A percentile compares a stretch with the other conserved stretches of the same genome.
phyloP scores from a whole-genome alignment of 2,113 vertebrate species.

The Siniperca knerii region DNA sequence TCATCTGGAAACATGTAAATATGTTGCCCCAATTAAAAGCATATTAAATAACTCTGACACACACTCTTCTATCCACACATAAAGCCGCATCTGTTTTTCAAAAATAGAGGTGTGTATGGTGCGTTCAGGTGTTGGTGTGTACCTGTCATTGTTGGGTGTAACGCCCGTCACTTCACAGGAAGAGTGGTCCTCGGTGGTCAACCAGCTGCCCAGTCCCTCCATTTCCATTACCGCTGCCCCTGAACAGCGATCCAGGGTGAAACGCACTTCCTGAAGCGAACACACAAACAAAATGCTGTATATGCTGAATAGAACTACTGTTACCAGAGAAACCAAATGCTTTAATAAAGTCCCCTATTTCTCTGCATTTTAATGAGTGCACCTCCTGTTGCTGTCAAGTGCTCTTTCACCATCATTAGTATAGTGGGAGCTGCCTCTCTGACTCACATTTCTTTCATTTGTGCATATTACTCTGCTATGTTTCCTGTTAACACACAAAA shows the following conservation, averaged over 20 bases:
- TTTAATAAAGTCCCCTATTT: background rate
- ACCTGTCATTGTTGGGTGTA: slow-evolving; percentile 87
- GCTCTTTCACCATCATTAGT: background rate
- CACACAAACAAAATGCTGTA: background rate
- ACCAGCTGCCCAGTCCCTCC: slow-evolving; percentile 88
- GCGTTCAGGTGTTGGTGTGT: background rate
- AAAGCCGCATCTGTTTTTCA: background rate
- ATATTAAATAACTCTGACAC: background rate
- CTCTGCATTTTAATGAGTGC: background rate
- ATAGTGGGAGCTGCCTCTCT: background rate
- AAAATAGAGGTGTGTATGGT: fast-evolving
- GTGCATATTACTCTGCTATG: background rate
- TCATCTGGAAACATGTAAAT: background rate
- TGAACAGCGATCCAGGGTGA: slow-evolving; percentile 88
- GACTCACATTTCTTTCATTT: slow-evolving; percentile 36
- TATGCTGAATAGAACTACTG: background rate
- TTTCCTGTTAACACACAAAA: background rate
- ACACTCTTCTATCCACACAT: background rate
- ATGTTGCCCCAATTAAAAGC: background rate
- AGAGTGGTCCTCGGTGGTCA: slow-evolving; percentile 87
- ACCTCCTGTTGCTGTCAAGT: slow-evolving; percentile 19
- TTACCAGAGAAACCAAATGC: background rate
- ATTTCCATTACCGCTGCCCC: slow-evolving; percentile 85
- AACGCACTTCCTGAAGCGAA: slow-evolving; percentile 83
- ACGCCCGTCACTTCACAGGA: slow-evolving; percentile 86